Conservation (phyloP, 2,888 invertebrate species). For the Chelonus formosanus region DNA sequence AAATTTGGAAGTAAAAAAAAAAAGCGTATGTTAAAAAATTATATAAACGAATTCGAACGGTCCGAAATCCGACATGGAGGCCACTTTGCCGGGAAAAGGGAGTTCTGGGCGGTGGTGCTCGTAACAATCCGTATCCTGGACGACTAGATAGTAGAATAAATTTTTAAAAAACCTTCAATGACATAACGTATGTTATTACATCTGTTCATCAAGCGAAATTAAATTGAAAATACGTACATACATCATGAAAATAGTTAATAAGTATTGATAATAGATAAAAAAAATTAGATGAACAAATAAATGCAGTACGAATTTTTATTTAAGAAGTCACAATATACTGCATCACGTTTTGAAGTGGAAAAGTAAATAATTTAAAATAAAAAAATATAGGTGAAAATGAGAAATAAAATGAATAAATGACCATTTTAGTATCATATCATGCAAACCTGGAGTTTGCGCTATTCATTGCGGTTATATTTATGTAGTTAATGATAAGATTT, state of each 20-base stretch:
- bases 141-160: conserved; percentile 19
- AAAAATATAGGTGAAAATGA: conserved; percentile 25
- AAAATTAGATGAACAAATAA: background rate
- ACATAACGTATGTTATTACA: conserved; percentile 3
- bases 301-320: background rate
- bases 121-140: conserved; percentile 62
- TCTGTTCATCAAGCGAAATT: no score
- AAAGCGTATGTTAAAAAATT: background rate
- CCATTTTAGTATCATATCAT: conserved; percentile 54
- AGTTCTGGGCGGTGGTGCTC: conserved; percentile 65
- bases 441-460: conserved; percentile 39
- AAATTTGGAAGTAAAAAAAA: background rate
- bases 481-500: conserved; percentile 46
- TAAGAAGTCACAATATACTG: background rate
- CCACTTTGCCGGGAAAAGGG: conserved; percentile 66
- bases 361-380: conserved; percentile 50
- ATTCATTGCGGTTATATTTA: conserved; percentile 40
- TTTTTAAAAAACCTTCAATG: background rate
- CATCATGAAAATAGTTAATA: no score
- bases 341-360: conserved; percentile 35
- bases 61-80: conserved; percentile 77
- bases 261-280: background rate
- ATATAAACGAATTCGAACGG: conserved; percentile 69
- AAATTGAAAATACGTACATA: no score
- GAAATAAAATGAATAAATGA: conserved; percentile 42